Evolutionary conservation across 2,888 invertebrate genomes (phyloP).

Genomic region (Liposcelis brunnea): DNA sequence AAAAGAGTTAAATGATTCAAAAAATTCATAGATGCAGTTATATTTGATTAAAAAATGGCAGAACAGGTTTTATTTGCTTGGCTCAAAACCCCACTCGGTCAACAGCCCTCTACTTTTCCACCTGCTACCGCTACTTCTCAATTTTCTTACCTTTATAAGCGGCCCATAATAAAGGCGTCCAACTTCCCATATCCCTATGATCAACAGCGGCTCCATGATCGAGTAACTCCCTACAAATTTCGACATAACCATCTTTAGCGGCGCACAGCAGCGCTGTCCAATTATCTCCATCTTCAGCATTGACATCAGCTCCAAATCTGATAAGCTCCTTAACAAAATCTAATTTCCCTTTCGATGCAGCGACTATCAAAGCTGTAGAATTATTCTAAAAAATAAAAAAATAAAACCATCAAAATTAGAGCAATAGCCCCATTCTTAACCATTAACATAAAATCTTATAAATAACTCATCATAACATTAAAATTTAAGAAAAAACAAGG

Average conservation of each 20-base stretch:
- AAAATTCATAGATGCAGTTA: too few relatives aligned
- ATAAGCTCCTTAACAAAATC: slow-evolving; percentile 71
- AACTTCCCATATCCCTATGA: slow-evolving; percentile 75
- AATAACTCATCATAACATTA: too few relatives aligned
- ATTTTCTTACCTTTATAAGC: slow-evolving; percentile 77
- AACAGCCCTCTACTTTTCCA: too few relatives aligned
- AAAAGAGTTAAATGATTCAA: too few relatives aligned
- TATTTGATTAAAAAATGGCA: too few relatives aligned
- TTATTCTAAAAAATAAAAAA: slow-evolving; percentile 50
- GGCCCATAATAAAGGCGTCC: slow-evolving; percentile 97
- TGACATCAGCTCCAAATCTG: slow-evolving; percentile 80
- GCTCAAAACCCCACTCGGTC: too few relatives aligned
- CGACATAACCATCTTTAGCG: slow-evolving; percentile 70
- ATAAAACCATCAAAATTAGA: slow-evolving; percentile 3
- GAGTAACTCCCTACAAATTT: slow-evolving; percentile 62
- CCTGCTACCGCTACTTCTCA: too few relatives aligned
- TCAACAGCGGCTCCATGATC: slow-evolving; percentile 76
- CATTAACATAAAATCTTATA: too few relatives aligned
- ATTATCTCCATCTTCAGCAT: slow-evolving; percentile 79
- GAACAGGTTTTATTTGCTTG: too few relatives aligned
- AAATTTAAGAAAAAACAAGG: slow-evolving; percentile 9
- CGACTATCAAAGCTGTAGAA: slow-evolving; percentile 83
- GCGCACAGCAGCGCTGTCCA: slow-evolving; percentile 87
- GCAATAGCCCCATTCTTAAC: too few relatives aligned
- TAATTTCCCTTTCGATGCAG: slow-evolving; percentile 67